A percentile compares a stretch with the other conserved stretches of the same genome.
phyloP scores from a whole-genome alignment of 2,888 invertebrate species.

The Agrochola lychnidis region DNA sequence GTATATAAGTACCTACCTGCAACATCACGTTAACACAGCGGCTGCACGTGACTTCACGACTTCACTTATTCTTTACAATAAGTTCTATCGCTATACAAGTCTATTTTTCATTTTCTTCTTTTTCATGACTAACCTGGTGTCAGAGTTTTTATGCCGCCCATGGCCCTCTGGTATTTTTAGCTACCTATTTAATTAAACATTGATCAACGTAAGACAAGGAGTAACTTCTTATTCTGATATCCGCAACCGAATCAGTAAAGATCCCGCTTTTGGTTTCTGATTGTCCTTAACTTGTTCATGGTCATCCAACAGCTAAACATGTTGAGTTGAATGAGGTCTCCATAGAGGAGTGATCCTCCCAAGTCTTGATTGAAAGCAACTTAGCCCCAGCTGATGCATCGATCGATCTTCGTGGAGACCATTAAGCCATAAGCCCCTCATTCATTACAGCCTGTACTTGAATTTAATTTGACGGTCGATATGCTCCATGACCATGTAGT shows the following conservation, averaged over 20 bases:
- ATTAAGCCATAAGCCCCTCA: slow-evolving; percentile 58
- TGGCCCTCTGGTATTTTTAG: background rate
- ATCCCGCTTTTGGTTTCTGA: background rate
- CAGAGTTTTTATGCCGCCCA: too few relatives aligned
- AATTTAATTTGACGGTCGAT: slow-evolving; percentile 87
- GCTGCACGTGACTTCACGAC: slow-evolving; percentile 58
- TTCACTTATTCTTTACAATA: slow-evolving; percentile 40
- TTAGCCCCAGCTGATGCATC: slow-evolving; percentile 2
- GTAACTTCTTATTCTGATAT: background rate
- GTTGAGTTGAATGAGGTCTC: background rate
- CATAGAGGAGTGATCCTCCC: background rate
- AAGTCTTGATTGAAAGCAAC: background rate
- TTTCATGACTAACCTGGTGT: too few relatives aligned
- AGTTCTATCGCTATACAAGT: background rate
- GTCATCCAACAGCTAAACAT: background rate
- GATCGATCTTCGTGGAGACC: slow-evolving; percentile 33
- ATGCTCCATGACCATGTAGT: slow-evolving; percentile 84
- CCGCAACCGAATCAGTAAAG: background rate
- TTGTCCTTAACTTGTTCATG: background rate
- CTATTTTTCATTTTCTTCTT: background rate
- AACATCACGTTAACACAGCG: slow-evolving; percentile 47
- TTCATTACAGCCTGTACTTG: slow-evolving; percentile 80
- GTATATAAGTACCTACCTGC: slow-evolving; percentile 30
- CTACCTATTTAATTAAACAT: background rate
- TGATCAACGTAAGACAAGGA: background rate